Percentiles rank a stretch among this genome's conserved stretches.
Evolutionary conservation across 2,113 vertebrate genomes (phyloP).

Genomic region (Choloepus hoffmanni): DNA sequence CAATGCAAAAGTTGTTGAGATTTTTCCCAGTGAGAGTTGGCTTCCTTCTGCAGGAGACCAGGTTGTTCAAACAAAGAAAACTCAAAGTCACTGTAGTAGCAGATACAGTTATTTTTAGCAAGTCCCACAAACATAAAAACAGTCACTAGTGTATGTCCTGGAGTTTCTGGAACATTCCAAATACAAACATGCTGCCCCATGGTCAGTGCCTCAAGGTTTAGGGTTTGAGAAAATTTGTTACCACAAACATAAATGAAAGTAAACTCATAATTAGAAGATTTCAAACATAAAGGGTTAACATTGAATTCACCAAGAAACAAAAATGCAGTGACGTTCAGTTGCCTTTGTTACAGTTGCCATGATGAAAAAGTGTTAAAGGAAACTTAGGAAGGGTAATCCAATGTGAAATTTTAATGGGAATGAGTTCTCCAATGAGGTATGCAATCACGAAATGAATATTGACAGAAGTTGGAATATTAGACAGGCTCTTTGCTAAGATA

Average conservation of each 20-base stretch:
- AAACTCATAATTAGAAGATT: no score
- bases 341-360: accelerated
- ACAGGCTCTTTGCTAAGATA: background rate
- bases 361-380: accelerated
- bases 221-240: background rate
- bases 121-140: background rate
- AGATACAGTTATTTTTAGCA: background rate
- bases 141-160: background rate
- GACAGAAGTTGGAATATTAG: background rate
- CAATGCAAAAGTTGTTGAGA: background rate
- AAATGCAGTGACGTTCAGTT: accelerated
- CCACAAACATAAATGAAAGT: background rate
- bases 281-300: background rate
- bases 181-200: background rate
- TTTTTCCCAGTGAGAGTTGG: background rate
- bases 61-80: background rate
- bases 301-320: accelerated
- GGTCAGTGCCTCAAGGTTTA: accelerated
- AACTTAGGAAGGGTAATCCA: accelerated
- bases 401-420: background rate
- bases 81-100: background rate
- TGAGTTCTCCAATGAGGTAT: background rate
- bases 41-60: background rate
- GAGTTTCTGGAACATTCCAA: background rate
- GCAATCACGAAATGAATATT: background rate